Base-by-base conservation (phyloP, 2,797 vertebrate species). In the Anguilla megastoma region DNA sequence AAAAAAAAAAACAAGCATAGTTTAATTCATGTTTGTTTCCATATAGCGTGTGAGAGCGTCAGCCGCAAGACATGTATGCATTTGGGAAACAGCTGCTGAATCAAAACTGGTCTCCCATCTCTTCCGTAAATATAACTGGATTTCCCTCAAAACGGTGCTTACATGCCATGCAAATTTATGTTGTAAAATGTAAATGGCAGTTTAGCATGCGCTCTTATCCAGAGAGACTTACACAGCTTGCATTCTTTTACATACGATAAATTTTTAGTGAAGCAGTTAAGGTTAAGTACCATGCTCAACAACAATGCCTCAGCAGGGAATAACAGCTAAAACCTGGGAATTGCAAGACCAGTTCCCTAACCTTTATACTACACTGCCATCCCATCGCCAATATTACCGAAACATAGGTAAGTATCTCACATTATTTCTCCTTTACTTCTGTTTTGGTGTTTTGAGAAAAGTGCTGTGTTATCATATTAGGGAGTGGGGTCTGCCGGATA, bases 21-120 rank as follows among this genome's bases (percentile, higher is more conserved):
- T 63, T 63, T 63, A 6, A 63, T 63, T 63, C 21, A 63, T 63
- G 60, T 24, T 6, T 7, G 21, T 63, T 63, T 24, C 21, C 5
- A 24, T 24, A 5, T 24, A 3, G 18, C 2, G 21, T 63, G 60
- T 63, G 60, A 63, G 18, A 33, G n/a, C 30, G 27, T 33, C 69
- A 71, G n/a, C 7, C 12, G 14, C 66, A 71, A 71, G 24, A 30
- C 24, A 69, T 69, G 18, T 69, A 30, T 27, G 66, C 27, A 30
- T 71, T 30, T 30, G 66, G 58, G 21, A 18, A 71, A 71, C 4
- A 71, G n/a, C n/a, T 71, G 66, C n/a, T 30, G 27, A 71, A 30
- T 71, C 66, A 30, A 5, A 27, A 12, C n/a, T 71, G 30, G 52
- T 63, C 66, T 82, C 86, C 74, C 86, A 60, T 88, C 84, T 87